Base-by-base conservation (phyloP, 2,888 invertebrate species). In the Argyresthia goedartella region DNA sequence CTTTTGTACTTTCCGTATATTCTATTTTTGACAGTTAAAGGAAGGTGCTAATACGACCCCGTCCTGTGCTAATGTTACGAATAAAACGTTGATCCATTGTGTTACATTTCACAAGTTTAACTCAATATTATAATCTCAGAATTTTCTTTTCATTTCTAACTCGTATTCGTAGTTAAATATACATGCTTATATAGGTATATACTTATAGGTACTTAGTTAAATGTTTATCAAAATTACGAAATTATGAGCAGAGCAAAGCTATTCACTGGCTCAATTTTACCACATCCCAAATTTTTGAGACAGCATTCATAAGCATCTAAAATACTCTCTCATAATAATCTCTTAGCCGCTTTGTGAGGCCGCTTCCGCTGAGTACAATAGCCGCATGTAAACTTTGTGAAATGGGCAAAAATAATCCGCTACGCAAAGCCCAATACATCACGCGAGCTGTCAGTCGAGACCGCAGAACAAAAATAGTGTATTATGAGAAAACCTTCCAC, bases 371-470 rank as follows among this genome's bases (percentile, higher is more conserved):
- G 64, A 60, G 58, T 62, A 86, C 84, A 85, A 85, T 81, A 76
- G 84, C 71, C 74, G 81, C 81, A 81, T 81, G 86, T 81, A 77
- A 85, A 85, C 81, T 82, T 84, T 63, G 79, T 81, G 80, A 82
- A 84, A 85, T 79, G 80, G 82, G 82, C 77, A 84, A 82, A 85
- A 84, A 85, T 86, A 86, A 85, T 84, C 84, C 81, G 73, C 76
- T 69, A 67, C 71, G 73, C 70, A 61, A 68, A 45, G 71, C 66
- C 77, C 80, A 85, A 86, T 86, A 85, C 85, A 85, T 86, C 86
- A 85, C 81, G 76, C 72, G 65, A 80, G 75, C 80, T 86, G 85
- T 82, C 85, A 85, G 79, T 72, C 58, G 73, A 73, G 72, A 84
- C 85, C 85, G 76, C 85, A 86, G 77, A 81, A 82, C 85, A 82